phyloP scores from a whole-genome alignment of 2,797 vertebrate species.

The Paramormyrops hopkinsi region DNA sequence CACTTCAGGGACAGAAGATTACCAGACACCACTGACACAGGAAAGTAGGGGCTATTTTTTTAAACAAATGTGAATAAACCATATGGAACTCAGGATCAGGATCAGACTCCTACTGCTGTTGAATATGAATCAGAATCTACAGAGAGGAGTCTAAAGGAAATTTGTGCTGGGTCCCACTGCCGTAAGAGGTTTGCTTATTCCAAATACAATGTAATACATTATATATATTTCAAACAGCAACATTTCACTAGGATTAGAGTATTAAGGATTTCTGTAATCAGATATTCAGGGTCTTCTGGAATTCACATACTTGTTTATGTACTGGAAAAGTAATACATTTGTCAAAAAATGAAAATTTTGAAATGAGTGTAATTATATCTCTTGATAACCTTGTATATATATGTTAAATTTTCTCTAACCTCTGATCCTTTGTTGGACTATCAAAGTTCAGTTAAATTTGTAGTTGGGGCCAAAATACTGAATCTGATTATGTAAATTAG shows the following conservation, averaged over 20 bases:
- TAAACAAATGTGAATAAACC: not conserved
- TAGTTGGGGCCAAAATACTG: not conserved
- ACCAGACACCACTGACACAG: not conserved
- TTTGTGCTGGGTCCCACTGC: not conserved
- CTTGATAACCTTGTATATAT: not conserved
- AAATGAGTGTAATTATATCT: not conserved
- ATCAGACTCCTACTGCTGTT: not conserved
- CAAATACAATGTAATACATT: not conserved
- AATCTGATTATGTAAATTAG: not conserved
- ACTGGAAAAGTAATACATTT: not conserved
- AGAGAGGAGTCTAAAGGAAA: not conserved
- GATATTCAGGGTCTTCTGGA: not conserved
- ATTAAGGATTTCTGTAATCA: not conserved
- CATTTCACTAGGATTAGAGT: not conserved
- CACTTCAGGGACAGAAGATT: not conserved
- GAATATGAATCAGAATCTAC: not conserved
- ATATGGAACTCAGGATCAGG: not conserved
- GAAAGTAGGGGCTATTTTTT: not conserved
- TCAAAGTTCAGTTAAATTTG: not conserved
- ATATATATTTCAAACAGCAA: not conserved
- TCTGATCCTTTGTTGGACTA: not conserved
- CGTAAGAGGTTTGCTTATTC: not conserved
- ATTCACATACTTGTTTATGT: not conserved
- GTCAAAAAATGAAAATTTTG: not conserved
- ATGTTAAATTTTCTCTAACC: not conserved